Evolutionary conservation across 1,140 invertebrate genomes (phyloP).

Genomic region (Camponotus vicinus): DNA sequence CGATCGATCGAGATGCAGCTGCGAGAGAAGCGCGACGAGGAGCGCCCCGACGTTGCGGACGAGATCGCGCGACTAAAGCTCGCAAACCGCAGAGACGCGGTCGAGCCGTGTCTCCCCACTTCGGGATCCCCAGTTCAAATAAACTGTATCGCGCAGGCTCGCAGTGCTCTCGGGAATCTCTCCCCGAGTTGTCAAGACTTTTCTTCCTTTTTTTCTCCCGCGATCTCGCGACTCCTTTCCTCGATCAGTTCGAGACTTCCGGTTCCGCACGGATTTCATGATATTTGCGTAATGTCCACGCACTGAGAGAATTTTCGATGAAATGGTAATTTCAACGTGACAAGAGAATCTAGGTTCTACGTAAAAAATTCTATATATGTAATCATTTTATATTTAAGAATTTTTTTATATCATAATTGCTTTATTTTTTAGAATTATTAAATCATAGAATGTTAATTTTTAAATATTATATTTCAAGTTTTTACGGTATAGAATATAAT

Average conservation of each 20-base stretch:
- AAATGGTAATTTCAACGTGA: not conserved
- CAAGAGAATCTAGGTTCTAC: not conserved
- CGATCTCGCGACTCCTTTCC: not conserved
- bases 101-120: constrained; percentile 76
- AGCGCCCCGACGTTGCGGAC: constrained; percentile 80
- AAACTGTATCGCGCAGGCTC: constrained; percentile 80
- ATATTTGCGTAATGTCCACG: not conserved
- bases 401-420: not conserved
- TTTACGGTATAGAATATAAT: not conserved
- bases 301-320: not conserved
- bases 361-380: not conserved
- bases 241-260: constrained; percentile 41
- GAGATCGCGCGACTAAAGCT: constrained; percentile 84
- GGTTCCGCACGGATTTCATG: constrained; percentile 66
- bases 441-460: not conserved
- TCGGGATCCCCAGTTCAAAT: constrained; percentile 71
- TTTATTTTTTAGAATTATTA: too few relatives aligned
- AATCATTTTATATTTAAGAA: not conserved
- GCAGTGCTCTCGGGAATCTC: constrained; percentile 54
- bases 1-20: constrained; percentile 20
- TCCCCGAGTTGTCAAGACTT: constrained; percentile 33
- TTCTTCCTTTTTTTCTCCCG: constrained; percentile 54
- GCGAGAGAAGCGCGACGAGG: constrained; percentile 66
- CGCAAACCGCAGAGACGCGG: constrained; percentile 79
- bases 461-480: not conserved